These are phyloP conservation scores for Bubo scandiacus DNA, from an alignment of 2,113 vertebrate genomes.

Conservation along the genomic window DNA sequence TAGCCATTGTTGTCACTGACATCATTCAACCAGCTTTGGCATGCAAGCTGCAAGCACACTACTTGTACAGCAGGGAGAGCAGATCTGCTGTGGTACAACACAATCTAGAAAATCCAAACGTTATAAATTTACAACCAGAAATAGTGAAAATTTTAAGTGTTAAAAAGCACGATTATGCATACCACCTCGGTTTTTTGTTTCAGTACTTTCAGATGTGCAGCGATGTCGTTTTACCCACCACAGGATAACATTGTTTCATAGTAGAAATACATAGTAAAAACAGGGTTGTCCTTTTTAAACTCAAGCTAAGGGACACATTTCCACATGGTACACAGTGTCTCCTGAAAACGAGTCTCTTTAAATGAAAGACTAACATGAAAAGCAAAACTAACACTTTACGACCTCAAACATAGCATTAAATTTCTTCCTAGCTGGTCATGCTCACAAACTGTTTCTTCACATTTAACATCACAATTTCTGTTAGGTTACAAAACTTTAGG, in stretches of 20 bases:
- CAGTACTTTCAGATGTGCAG: not conserved
- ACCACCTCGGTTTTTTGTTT: not conserved
- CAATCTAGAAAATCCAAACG: not conserved
- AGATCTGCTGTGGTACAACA: rapidly evolving
- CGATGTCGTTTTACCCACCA: not conserved
- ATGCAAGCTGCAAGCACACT: not conserved
- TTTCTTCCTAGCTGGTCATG: not conserved
- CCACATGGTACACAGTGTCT: not conserved
- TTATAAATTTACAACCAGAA: too few species aligned
- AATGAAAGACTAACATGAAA: not conserved
- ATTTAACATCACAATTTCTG: not conserved
- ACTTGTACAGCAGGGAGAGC: rapidly evolving
- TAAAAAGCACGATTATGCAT: not conserved
- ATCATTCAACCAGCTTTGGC: not conserved
- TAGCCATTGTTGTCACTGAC: not conserved
- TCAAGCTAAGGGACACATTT: not conserved
- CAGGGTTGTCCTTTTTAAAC: not conserved
- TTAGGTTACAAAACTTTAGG: not conserved
- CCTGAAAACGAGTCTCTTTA: not conserved
- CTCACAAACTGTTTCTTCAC: not conserved
- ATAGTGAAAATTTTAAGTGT: too few species aligned
- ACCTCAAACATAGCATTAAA: rapidly evolving
- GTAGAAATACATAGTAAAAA: not conserved
- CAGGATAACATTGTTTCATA: rapidly evolving
- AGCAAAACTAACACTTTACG: not conserved